Evolutionary conservation across 2,797 vertebrate genomes (phyloP), one percentile per base, ranked within the genome.

Genomic region (Sebastes matsubarae): DNA sequence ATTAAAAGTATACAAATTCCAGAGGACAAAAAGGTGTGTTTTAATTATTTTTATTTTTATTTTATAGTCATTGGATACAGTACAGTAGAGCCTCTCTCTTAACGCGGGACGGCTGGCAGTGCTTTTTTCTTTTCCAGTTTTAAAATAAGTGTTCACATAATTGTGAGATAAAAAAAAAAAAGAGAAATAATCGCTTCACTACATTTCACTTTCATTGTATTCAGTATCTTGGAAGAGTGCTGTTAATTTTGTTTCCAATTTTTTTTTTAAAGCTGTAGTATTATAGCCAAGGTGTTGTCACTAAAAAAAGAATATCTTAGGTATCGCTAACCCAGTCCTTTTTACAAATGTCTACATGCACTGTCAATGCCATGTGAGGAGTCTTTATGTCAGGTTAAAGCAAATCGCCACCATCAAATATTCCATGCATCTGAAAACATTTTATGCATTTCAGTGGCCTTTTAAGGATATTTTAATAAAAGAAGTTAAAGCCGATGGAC

Each of bases 401-500:
- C 93, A 93, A 88, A 88, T 81, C 81, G 94, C 94, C 95, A 89
- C 95, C 94, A 67, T 93, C 77, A 69, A 88, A 92, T 89, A 81
- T 87, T 95, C 96, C 95, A 96, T 95, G 97, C 94, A 94, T 93
- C 88, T 71, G 84, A 90, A 89, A 95, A 94, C 96, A 88, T 97
- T 97, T 98, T 97, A 96, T 97, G 97, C 97, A 98, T 99, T 99
- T 99, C 97, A 97, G 97, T 99, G 98, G 97, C 98, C 97, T 99
- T 99, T 97, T 94, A 95, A 93, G 92, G 92, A 95, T 94, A 91
- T 95, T 96, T 95, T 96, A 97, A 95, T 95, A 86, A 95, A 95
- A 92, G 79, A 80, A 87, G 77, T 76, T 32, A 6, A 36, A 76
- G 72, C 97, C 95, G 96, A 96, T 96, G 95, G 96, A 97, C 94